These are phyloP conservation scores for Exephanes ischioxanthus DNA, from an alignment of 2,888 invertebrate species.

Conservation along the genomic window DNA sequence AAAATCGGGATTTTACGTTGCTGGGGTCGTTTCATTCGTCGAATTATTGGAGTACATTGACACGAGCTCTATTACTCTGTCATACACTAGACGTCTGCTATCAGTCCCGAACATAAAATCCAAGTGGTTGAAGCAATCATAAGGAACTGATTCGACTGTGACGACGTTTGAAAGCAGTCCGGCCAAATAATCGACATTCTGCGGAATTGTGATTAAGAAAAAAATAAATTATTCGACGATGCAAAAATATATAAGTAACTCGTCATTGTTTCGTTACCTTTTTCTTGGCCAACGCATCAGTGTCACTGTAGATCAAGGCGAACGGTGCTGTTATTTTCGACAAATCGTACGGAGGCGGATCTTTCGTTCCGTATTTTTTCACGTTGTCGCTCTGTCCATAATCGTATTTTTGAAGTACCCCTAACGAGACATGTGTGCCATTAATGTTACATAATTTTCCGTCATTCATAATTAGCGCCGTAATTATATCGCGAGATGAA, in stretches of 20 bases:
- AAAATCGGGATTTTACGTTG: neutral
- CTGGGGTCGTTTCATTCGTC: neutral
- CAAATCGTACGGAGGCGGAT: neutral
- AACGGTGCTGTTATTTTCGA: neutral
- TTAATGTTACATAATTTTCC: neutral
- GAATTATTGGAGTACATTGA: neutral
- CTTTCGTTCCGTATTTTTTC: neutral
- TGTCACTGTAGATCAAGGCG: neutral
- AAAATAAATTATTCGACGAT: neutral
- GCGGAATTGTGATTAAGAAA: neutral
- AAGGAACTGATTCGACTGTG: neutral
- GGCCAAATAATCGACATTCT: neutral
- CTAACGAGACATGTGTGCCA: neutral
- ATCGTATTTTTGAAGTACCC: neutral
- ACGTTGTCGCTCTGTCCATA: neutral
- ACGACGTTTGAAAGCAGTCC: neutral
- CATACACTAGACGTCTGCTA: neutral
- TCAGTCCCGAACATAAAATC: neutral
- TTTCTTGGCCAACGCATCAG: neutral
- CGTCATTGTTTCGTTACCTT: neutral
- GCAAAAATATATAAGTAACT: neutral
- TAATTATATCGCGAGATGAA: neutral
- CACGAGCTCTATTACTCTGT: neutral
- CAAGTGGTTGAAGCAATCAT: neutral
- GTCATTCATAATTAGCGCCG: neutral